Conservation (phyloP, 2,888 invertebrate genomes). For the Serrognathus titanus region DNA sequence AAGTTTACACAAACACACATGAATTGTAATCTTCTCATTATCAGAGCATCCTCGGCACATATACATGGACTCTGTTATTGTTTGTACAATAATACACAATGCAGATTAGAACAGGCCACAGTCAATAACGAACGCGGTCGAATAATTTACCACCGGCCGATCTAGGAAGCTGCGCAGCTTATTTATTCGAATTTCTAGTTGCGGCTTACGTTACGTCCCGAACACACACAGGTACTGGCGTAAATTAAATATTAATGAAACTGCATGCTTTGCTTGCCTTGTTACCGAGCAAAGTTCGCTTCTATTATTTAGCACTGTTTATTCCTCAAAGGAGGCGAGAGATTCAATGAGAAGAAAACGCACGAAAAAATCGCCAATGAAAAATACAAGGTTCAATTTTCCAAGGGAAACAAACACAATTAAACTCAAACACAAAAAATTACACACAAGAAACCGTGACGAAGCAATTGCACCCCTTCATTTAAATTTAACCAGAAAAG, state of each 20-base stretch:
- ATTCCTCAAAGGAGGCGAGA: no score
- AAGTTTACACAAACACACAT: conserved; percentile 20
- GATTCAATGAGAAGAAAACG: no score
- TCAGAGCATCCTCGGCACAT: conserved; percentile 33
- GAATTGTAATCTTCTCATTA: conserved; percentile 38
- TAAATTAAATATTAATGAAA: conserved; percentile 16
- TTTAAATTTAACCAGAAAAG: no score
- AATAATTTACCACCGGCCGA: conserved; percentile 28
- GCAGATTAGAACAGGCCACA: conserved; percentile 36
- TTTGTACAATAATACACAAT: conserved; percentile 34
- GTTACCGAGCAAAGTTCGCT: no score
- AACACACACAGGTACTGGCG: not conserved
- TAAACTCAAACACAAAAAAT: no score
- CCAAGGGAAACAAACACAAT: no score
- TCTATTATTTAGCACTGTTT: no score
- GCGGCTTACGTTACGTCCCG: conserved; percentile 6
- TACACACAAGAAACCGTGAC: no score
- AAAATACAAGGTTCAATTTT: no score
- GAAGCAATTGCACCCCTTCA: no score
- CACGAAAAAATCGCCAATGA: no score
- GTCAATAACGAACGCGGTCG: conserved; percentile 36
- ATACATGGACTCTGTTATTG: conserved; percentile 31
- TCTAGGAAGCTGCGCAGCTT: conserved; percentile 20
- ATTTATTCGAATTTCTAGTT: conserved; percentile 18
- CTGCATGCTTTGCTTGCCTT: not conserved